phyloP scores from a whole-genome alignment of 2,888 invertebrate species.

The Dilophus febrilis region DNA sequence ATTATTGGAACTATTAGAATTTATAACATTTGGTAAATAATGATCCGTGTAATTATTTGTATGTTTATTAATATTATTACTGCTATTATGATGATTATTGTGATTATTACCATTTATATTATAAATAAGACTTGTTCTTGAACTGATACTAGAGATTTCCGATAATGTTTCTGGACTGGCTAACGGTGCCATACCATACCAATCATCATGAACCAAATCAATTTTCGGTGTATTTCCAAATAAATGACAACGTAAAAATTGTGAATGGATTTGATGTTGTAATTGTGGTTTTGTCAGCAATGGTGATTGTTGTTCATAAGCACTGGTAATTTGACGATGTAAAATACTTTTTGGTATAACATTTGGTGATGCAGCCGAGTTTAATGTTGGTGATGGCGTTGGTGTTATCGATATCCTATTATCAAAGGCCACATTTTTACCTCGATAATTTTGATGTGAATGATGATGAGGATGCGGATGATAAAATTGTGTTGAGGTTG shows the following conservation, averaged over 20 bases:
- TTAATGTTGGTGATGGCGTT: constrained; percentile 6
- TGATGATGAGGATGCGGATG: not conserved
- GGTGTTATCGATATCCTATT: constrained; percentile 10
- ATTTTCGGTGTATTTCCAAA: constrained; percentile 17
- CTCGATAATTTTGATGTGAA: constrained; percentile 6
- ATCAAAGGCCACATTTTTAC: constrained; percentile 26
- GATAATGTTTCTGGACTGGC: constrained; percentile 71
- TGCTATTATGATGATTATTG: constrained; percentile 12
- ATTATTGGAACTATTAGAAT: constrained; percentile 2
- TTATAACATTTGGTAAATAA: constrained; percentile 21
- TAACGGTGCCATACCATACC: constrained; percentile 55
- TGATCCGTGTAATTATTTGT: constrained; percentile 28
- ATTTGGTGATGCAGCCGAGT: constrained; percentile 13
- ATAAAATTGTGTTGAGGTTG: not conserved
- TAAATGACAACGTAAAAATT: not conserved
- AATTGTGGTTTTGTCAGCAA: too few relatives aligned
- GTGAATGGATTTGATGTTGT: too few relatives aligned
- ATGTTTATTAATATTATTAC: constrained; percentile 8
- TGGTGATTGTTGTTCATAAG: too few relatives aligned
- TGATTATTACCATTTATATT: too few relatives aligned
- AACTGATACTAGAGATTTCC: constrained; percentile 61
- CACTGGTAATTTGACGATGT: constrained; percentile 5
- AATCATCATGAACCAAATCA: constrained; percentile 42
- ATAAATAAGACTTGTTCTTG: constrained; percentile 42
- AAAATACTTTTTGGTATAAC: constrained; percentile 14